Evolutionary conservation across 2,888 invertebrate genomes (phyloP).

Genomic region (Nomada goodeniana): DNA sequence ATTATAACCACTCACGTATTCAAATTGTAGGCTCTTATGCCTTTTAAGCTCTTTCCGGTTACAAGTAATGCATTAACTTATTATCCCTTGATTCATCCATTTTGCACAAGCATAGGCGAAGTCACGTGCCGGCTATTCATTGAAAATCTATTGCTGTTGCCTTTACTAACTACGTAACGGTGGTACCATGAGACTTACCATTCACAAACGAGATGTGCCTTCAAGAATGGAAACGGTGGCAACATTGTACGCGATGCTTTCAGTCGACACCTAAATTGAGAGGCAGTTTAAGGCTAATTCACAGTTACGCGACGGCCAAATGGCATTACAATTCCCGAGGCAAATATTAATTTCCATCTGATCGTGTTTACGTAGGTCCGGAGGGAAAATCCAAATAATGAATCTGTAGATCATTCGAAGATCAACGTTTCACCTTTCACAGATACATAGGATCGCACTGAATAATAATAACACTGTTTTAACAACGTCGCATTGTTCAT

Average conservation of each 20-base stretch:
- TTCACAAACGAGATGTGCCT: slow-evolving; percentile 48
- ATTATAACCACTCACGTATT: not conserved
- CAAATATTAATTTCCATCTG: slow-evolving; percentile 8
- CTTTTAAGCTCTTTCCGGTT: not conserved
- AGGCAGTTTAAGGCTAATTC: slow-evolving; percentile 54
- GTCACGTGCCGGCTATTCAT: slow-evolving; percentile 54
- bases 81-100: slow-evolving; percentile 29
- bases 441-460: not conserved
- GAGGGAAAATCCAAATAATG: not conserved
- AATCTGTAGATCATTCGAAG: not conserved
- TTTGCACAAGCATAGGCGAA: slow-evolving; percentile 32
- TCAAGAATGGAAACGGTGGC: slow-evolving; percentile 60
- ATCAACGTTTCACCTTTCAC: not conserved
- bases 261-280: slow-evolving; percentile 55
- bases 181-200: slow-evolving; percentile 35
- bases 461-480: too few relatives aligned
- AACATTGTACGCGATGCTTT: slow-evolving; percentile 41
- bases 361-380: not conserved
- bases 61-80: slow-evolving; percentile 6
- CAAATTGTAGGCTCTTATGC: not conserved
- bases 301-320: slow-evolving; percentile 21
- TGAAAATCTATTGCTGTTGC: slow-evolving; percentile 54
- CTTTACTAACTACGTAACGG: slow-evolving; percentile 43
- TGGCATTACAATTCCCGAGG: slow-evolving; percentile 4
- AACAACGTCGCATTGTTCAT: too few relatives aligned